phyloP scores from a whole-genome alignment of 2,888 invertebrate genomes.

The Cantharis rustica region DNA sequence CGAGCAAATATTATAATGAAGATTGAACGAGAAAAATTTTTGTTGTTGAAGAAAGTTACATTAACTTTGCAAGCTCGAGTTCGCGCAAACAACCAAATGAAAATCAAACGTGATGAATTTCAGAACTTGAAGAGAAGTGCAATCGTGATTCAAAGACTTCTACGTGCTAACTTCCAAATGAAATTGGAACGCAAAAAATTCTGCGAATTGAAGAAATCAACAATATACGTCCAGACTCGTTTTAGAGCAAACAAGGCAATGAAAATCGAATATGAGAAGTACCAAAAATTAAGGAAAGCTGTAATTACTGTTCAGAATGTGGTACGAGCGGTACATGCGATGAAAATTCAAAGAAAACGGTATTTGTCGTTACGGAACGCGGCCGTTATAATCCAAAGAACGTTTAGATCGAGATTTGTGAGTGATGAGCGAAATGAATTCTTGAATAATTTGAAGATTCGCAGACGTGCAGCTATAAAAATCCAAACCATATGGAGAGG shows the following conservation, averaged over 20 bases:
- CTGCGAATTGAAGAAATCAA: constrained; percentile 42
- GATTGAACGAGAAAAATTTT: neutral
- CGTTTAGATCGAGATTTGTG: constrained; percentile 39
- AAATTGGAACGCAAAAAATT: constrained; percentile 23
- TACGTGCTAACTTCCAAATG: constrained; percentile 42
- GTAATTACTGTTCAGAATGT: constrained; percentile 50
- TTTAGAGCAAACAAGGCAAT: constrained; percentile 57
- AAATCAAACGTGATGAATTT: neutral
- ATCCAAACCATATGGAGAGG: constrained; percentile 54
- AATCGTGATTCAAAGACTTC: constrained; percentile 54
- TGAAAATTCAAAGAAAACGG: constrained; percentile 7
- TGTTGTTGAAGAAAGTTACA: neutral
- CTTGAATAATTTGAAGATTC: neutral
- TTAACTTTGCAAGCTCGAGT: constrained; percentile 6
- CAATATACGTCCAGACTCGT: constrained; percentile 59
- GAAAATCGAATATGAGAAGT: constrained; percentile 38
- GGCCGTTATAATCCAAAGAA: constrained; percentile 55
- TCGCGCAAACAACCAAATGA: neutral
- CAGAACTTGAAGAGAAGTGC: constrained; percentile 45
- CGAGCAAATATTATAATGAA: neutral
- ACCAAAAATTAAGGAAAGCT: constrained; percentile 29
- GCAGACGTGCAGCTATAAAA: neutral
- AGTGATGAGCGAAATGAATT: neutral
- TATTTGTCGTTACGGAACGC: constrained; percentile 51
- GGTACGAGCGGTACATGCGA: constrained; percentile 44